Evolutionary conservation across 1,140 invertebrate species (phyloP), one percentile per base, ranked within the genome.

Genomic region (silkworm (Bombyx mori)): DNA sequence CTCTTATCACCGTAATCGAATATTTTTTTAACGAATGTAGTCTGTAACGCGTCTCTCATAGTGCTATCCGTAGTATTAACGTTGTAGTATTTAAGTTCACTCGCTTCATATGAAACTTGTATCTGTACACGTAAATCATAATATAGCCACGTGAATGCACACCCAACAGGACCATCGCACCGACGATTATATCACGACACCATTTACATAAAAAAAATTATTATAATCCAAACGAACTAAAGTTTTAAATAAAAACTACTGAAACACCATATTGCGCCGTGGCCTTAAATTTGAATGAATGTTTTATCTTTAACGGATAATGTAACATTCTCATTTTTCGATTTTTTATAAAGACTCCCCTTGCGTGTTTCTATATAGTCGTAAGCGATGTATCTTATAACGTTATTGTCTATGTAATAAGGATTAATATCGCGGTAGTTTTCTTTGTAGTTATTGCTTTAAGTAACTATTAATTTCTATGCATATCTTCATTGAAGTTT

Each of bases 261-360:
- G 84, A 83, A 79, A 87, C 82, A 87, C 84, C 84, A 87, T 75
- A 73, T 79, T 83, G 80, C 76, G 79, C 84, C 75, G 84, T 85
- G 84, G 84, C 84, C 84, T 87, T 87, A 87, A 84, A 85, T 75
- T 78, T 76, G 73, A 81, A 77, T 79, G 76, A 77, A 78, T 83
- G 69, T 84, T 77, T 82, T 79, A 76, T 51, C 78, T 86, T 86
- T 76, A 70, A 74, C 79, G 70, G 78, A 74, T 35, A 35, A 35
- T 35, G 4, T 35, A 35, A 35, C 26, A 35, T 35, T 35, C 26
- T 35, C 26, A 35, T 35, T 35, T 35, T 35, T 35, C 26, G 26
- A 35, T 35, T 5, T 35, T 35, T 35, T 35, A 35, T 35, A 35
- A 35, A 35, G 2, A 35, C 26, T 35, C 42, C 22, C 42, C 50